A percentile compares a stretch with the other conserved stretches of the same genome.
Conservation (phyloP, 2,113 vertebrate species). For the Motacilla tschutschensis region DNA sequence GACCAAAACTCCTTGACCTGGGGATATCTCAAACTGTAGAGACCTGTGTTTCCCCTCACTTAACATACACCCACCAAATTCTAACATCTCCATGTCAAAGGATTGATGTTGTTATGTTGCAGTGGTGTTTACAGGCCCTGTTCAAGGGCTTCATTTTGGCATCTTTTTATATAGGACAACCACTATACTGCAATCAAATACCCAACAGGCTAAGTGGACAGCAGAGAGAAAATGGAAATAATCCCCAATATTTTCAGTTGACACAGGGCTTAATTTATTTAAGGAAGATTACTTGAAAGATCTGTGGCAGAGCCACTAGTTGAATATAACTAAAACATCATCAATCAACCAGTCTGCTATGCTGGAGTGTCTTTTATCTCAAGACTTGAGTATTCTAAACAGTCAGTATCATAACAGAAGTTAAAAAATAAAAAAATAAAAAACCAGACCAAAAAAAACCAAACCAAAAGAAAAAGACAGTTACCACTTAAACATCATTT, state of each 20-base stretch:
- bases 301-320: background rate
- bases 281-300: background rate
- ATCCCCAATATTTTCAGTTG: background rate
- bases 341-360: background rate
- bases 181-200: background rate
- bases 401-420: background rate
- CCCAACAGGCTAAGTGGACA: background rate
- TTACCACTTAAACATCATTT: background rate
- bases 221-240: background rate
- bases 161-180: background rate
- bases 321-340: background rate
- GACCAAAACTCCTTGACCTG: background rate
- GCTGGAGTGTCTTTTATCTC: background rate
- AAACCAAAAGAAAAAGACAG: background rate
- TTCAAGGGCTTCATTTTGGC: background rate
- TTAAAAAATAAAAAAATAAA: background rate
- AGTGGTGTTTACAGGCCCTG: background rate
- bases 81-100: background rate
- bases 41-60: background rate
- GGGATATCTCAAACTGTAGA: background rate
- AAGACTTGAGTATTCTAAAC: background rate
- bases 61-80: background rate
- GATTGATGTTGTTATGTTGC: background rate
- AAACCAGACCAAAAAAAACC: background rate
- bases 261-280: background rate